phyloP scores from a whole-genome alignment of 92 coral and sea anemone species.

The Desmophyllum pertusum region DNA sequence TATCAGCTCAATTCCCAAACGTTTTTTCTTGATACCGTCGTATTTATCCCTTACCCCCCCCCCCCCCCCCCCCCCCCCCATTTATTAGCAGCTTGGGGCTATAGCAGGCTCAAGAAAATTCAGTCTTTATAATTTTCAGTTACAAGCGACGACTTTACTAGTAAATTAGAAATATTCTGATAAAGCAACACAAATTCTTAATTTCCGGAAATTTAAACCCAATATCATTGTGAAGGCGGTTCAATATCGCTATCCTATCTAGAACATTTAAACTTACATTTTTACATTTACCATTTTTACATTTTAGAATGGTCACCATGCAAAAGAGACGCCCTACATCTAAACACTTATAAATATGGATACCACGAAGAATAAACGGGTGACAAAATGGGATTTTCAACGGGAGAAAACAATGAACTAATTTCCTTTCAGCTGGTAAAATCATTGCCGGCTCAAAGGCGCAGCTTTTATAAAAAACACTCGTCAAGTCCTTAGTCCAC shows the following conservation, averaged over 20 bases:
- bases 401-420: not conserved
- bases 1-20: no score
- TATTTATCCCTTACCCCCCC: no score
- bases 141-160: not conserved
- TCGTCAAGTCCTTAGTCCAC: not conserved
- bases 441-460: not conserved
- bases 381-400: not conserved
- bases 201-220: not conserved
- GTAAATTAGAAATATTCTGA: not conserved
- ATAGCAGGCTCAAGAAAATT: not conserved
- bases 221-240: not conserved
- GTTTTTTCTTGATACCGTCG: no score
- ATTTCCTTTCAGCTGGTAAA: not conserved
- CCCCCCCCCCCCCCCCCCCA: no score
- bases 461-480: not conserved
- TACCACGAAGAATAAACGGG: not conserved
- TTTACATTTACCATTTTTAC: no score
- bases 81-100: no score
- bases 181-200: not conserved
- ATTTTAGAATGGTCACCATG: not conserved
- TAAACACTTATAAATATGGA: not conserved
- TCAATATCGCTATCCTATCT: not conserved
- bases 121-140: not conserved
- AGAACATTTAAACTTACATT: no score
- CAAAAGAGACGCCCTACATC: not conserved